Base-by-base conservation (phyloP, 92 coral and sea anemone species). In the Isaurus tuberculatus region DNA sequence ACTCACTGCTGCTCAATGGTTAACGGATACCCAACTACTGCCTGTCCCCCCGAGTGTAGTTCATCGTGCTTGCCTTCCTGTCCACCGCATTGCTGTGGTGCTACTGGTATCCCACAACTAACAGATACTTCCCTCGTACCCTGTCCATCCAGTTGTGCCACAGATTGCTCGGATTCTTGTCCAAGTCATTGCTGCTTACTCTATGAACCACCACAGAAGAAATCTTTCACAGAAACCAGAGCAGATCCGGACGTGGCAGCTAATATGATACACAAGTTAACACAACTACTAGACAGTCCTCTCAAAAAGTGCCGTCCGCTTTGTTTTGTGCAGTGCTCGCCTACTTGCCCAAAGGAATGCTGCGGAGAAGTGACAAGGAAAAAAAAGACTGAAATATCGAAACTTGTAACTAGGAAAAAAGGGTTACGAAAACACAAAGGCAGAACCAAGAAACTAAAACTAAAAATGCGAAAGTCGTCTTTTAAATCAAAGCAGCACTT, bases 241-340 rank as follows among this genome's bases (percentile, higher is more conserved):
- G 22, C 25, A 5, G 15, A 27, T 36, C 70, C 29, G 32, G 65
- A 57, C 1, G 0, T 1, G 51, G 43, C 64, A 77, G 82, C 70
- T 23, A 23, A 63, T 17, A 58, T 58, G 57, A 58, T 77, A 23
- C 70, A 77, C 42, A 43, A 15, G 29, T 77, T 77, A 37, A 36
- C 70, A 4, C 27, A 77, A 33, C n/a, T 77, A 32, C 70, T 58
- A 5, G 53, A 77, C n/a, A 77, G 82, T 6, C 82, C 82, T 8
- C 33, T 58, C 16, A 77, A 77, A 43, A 10, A 27, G 27, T 77
- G 82, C 36, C 70, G 70, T 5, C 51, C 82, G 22, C 68, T 77
- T 22, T 77, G 82, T 36, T 77, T 77, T 60, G 82, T 34, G 82
- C 82, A 77, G 8, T 77, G 82, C 82, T 60, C 69, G 23, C 33